Evolutionary conservation across 1,140 invertebrate species (phyloP).

Genomic region (Leptoteleia sp.): DNA sequence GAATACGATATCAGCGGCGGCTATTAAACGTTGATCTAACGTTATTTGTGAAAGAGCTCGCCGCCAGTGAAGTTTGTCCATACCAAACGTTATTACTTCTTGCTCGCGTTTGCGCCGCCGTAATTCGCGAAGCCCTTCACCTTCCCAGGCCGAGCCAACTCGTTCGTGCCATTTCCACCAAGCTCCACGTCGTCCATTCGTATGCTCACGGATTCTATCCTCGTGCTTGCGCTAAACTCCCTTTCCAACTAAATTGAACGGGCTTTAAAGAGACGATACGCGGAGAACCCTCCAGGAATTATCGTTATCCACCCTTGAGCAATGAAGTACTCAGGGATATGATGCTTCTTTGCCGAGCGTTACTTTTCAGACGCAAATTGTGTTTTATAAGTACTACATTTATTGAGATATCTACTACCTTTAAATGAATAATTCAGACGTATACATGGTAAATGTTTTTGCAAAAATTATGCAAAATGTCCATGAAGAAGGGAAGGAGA

Average conservation of each 20-base stretch:
- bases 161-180: constrained; percentile 53
- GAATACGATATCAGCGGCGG: no score
- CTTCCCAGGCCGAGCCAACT: constrained; percentile 33
- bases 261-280: constrained; percentile 69
- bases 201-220: constrained; percentile 63
- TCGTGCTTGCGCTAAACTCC: constrained; percentile 66
- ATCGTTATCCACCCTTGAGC: constrained; percentile 66
- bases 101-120: constrained; percentile 69
- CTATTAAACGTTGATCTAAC: constrained; percentile 64
- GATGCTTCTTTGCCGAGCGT: constrained; percentile 43
- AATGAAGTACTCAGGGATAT: constrained; percentile 62
- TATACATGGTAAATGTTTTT: no score
- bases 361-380: constrained; percentile 40
- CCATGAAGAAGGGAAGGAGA: no score
- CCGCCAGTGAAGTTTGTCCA: constrained; percentile 53
- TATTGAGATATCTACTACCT: no score
- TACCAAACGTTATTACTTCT: constrained; percentile 70
- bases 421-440: no score
- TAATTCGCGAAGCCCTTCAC: constrained; percentile 61
- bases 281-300: constrained; percentile 64
- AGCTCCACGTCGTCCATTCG: constrained; percentile 60
- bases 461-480: no score
- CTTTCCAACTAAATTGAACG: constrained; percentile 70
- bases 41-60: constrained; percentile 56
- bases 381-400: constrained; percentile 35